phyloP scores from a whole-genome alignment of 2,888 invertebrate species.

The Autographa gamma region DNA sequence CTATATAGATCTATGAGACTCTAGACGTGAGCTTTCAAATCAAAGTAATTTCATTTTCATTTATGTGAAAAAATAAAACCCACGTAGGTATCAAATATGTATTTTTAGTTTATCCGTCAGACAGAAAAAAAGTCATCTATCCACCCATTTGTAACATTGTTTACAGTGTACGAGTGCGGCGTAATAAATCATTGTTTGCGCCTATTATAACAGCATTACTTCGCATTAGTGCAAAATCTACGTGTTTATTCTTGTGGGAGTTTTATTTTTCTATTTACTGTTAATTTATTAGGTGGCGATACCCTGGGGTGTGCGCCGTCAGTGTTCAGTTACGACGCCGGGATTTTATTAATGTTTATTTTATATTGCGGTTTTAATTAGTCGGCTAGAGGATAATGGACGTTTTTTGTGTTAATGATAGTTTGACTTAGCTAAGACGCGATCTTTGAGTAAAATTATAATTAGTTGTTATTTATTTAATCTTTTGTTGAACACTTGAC shows the following conservation, averaged over 20 bases:
- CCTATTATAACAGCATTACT: conserved; percentile 66
- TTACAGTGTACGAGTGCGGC: conserved; percentile 18
- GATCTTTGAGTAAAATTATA: no score
- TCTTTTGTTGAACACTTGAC: no score
- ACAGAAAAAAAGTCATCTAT: no score
- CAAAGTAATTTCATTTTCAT: no score
- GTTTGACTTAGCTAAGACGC: not conserved
- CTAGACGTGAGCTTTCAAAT: no score
- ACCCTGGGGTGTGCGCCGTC: conserved; percentile 29
- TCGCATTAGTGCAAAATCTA: conserved; percentile 63
- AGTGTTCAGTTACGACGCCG: conserved; percentile 35
- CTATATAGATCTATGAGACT: no score
- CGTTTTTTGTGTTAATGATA: not conserved
- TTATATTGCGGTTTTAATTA: not conserved
- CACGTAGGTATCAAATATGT: no score
- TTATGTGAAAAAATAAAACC: no score
- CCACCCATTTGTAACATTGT: conserved; percentile 36
- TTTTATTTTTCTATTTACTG: conserved; percentile 69
- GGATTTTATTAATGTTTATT: not conserved
- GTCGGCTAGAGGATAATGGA: not conserved
- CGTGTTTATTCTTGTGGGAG: conserved; percentile 62
- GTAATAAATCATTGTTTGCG: conserved; percentile 58
- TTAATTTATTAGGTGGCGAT: conserved; percentile 53
- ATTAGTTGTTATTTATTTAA: no score
- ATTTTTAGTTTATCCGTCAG: no score